Base-by-base conservation (phyloP, 2,797 vertebrate species). In the Loriculus beryllinus region DNA sequence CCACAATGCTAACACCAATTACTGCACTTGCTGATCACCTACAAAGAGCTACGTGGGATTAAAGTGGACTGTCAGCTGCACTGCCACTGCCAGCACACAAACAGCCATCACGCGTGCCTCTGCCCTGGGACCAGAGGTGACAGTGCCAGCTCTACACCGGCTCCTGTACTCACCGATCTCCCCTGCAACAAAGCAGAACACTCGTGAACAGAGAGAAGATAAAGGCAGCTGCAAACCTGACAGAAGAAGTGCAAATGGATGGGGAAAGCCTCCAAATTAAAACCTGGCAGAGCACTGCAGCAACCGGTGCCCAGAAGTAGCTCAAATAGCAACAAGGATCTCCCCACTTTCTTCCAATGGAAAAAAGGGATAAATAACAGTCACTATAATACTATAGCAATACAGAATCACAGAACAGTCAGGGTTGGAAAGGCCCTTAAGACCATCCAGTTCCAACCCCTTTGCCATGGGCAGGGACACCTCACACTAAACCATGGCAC, bases 71-170 rank as follows among this genome's bases (percentile, higher is more conserved):
- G 49, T 43, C 39, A 67, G 65, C 57, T 47, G 43, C 65, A 8
- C 0, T 19, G n/a, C 42, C 29, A 12, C 69, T 9, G 35, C 48
- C 51, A 29, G 57, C 48, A 21, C 48, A 23, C 28, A 6, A 10
- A 7, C 31, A 31, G 45, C 33, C 4, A 1, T 65, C 22, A 29
- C 1, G 10, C 43, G 9, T 4, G 0, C 47, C 48, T 52, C 64
- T n/a, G 52, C 31, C 59, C 16, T 6, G 26, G 48, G 64, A 62
- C 29, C 29, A 31, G 19, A 22, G 31, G 35, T 11, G 28, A 0
- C 12, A 60, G n/a, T 11, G 22, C 43, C 2, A 1, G 52, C 54
- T 25, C 10, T 7, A 16, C 2, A 8, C 1, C 0, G 4, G 45
- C 62, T 47, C 60, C 37, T 18, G 20, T 1, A 20, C 1, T 0